These are phyloP conservation scores for Drosophila neotestacea DNA, from an alignment of 2,888 invertebrate species.

Conservation along the genomic window DNA sequence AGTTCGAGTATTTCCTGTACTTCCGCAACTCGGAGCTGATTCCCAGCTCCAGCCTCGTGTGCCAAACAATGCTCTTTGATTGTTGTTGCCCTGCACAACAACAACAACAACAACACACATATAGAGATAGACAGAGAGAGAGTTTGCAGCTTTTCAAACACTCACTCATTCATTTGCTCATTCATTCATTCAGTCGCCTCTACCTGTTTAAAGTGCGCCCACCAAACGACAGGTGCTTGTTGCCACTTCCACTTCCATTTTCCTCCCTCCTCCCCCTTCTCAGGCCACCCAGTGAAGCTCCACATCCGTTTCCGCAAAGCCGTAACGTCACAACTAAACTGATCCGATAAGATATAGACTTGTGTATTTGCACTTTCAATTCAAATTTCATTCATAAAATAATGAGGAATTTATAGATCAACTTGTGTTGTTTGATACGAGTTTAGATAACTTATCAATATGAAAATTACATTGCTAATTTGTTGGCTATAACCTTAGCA, in stretches of 20 bases:
- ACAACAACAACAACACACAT: not conserved
- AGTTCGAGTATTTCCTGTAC: conserved; percentile 67
- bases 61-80: conserved; percentile 58
- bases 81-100: conserved; percentile 26
- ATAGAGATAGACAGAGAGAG: not conserved
- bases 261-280: not conserved
- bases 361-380: not conserved
- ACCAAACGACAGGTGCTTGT: conserved; percentile 45
- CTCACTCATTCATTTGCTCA: conserved; percentile 10
- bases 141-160: conserved; percentile 51
- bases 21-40: conserved; percentile 63
- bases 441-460: not conserved
- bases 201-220: conserved; percentile 44
- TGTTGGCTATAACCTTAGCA: no score
- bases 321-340: conserved; percentile 5
- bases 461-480: no score
- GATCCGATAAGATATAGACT: conserved; percentile 34
- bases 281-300: conserved; percentile 2
- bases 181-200: conserved; percentile 14
- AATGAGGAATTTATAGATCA: not conserved
- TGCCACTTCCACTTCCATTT: conserved; percentile 18
- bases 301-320: conserved; percentile 30
- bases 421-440: not conserved
- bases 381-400: conserved; percentile 17
- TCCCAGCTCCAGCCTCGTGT: conserved; percentile 23